phyloP scores from a whole-genome alignment of 35 echinoderm and acorn worm genomes.

The Holothuria glaberrima region DNA sequence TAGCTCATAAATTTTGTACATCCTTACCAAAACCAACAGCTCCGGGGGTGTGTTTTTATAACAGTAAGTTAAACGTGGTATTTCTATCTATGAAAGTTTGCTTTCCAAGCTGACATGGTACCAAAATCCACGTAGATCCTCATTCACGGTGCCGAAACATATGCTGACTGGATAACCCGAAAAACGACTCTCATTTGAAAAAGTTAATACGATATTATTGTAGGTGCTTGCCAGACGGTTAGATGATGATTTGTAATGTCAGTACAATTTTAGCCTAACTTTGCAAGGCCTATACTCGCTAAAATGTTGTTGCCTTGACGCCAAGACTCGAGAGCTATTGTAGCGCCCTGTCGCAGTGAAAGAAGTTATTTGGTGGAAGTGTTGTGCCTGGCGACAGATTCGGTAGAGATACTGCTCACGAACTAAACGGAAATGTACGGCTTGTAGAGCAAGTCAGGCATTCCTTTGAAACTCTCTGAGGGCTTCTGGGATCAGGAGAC shows the following conservation, averaged over 20 bases:
- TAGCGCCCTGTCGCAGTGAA: not conserved
- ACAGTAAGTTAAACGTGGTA: not conserved
- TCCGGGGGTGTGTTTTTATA: conserved; percentile 2
- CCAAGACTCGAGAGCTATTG: not conserved
- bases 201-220: not conserved
- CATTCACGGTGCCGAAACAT: not conserved
- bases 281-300: not conserved
- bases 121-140: not conserved
- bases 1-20: conserved; percentile 24
- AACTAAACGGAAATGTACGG: conserved; percentile 37
- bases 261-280: conserved; percentile 3
- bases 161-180: not conserved
- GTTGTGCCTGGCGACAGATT: conserved; percentile 34
- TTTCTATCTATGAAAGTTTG: conserved; percentile 1
- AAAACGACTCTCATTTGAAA: not conserved
- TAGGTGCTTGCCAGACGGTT: conserved; percentile 16
- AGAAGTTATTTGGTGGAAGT: conserved; percentile 25
- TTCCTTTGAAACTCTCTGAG: conserved; percentile 39
- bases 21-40: conserved; percentile 44
- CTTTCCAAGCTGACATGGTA: not conserved
- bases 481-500: not conserved
- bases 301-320: conserved; percentile 22
- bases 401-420: conserved; percentile 11
- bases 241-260: conserved; percentile 25
- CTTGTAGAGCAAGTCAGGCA: not conserved